Evolutionary conservation across 2,888 invertebrate genomes (phyloP), one percentile per base, ranked within the genome.

Genomic region (Caradrina clavipalpis): DNA sequence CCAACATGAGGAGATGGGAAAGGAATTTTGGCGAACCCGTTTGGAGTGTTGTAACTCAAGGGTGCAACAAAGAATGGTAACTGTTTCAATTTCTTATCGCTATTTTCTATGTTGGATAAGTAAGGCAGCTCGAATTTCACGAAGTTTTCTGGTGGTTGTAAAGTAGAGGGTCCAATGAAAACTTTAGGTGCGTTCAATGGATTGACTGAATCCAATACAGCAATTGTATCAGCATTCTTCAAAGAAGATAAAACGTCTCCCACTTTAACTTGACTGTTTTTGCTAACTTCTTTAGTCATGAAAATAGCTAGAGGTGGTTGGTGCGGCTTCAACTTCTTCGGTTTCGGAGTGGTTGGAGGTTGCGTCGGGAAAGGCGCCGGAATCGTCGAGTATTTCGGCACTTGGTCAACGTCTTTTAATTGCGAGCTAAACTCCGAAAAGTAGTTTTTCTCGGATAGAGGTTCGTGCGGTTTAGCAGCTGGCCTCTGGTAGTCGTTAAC

Each of bases 1-100:
- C 98, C 98, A 0, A 98, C 98, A 85, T 98, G 98, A 0, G 98
- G 98, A 17, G 98, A 97, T 0, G 98, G 98, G 88, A 98, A 97
- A 0, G 98, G 97, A 76, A 98, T 98, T 92, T 98, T 98, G 0
- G 98, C 97, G 87, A 98, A 98, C 4, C 98, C 98, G 58, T 97
- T 96, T 0, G 98, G 98, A n/a, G 98, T 97, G 81, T 97, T 97
- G 86, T 98, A 98, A 86, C 98, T 98, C 31, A 98, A 91, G 0
- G 98, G 98, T 0, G 98, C 98, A 10, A 98, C 98, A 84, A 98
- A 98, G 92, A 98, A 98, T 0, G 98, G 98, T 1, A 98, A 90
- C 79, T 98, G 97, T 64, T 97, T 97, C 1, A 98, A 96, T 91
- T 98, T 98, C 67, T 97, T 96, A 84, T 98, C 97, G 13, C 97